Percentiles rank a stretch among this genome's conserved stretches.
Evolutionary conservation across 2,888 invertebrate genomes (phyloP).

Genomic region (Dynastes maya): DNA sequence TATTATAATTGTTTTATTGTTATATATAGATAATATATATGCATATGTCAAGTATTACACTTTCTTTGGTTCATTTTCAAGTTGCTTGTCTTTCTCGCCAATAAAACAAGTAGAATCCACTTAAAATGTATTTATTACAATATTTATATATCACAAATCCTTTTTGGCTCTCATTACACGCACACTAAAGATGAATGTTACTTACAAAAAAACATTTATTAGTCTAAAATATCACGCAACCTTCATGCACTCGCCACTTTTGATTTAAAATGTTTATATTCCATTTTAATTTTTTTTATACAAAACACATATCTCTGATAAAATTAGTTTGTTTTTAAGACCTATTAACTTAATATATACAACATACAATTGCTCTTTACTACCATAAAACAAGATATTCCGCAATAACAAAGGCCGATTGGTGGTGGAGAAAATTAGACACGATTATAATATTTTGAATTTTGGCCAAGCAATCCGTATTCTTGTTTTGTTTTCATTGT

Average conservation of each 20-base stretch:
- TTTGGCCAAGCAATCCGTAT: constrained; percentile 44
- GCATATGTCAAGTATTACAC: background rate
- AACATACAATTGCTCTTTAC: constrained; percentile 67
- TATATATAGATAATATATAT: too few relatives aligned
- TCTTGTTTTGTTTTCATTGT: constrained; percentile 25
- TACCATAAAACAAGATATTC: constrained; percentile 62
- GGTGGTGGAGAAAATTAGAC: constrained; percentile 52
- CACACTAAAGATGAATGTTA: constrained; percentile 71
- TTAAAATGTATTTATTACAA: constrained; percentile 71
- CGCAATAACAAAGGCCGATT: constrained; percentile 57
- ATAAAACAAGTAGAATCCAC: constrained; percentile 58
- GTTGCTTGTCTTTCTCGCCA: background rate
- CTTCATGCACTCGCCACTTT: constrained; percentile 65
- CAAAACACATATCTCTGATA: constrained; percentile 68
- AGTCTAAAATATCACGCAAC: constrained; percentile 61
- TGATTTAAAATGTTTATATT: constrained; percentile 53
- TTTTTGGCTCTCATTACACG: constrained; percentile 81
- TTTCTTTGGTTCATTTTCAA: constrained; percentile 12
- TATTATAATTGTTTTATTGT: background rate
- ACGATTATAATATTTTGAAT: constrained; percentile 36
- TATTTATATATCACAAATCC: constrained; percentile 83
- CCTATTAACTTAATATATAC: constrained; percentile 58
- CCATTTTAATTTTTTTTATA: constrained; percentile 60
- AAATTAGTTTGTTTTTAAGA: constrained; percentile 43
- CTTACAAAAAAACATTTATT: constrained; percentile 67